Base-by-base conservation (phyloP, 2,888 invertebrate genomes). In the Amiota communis region DNA sequence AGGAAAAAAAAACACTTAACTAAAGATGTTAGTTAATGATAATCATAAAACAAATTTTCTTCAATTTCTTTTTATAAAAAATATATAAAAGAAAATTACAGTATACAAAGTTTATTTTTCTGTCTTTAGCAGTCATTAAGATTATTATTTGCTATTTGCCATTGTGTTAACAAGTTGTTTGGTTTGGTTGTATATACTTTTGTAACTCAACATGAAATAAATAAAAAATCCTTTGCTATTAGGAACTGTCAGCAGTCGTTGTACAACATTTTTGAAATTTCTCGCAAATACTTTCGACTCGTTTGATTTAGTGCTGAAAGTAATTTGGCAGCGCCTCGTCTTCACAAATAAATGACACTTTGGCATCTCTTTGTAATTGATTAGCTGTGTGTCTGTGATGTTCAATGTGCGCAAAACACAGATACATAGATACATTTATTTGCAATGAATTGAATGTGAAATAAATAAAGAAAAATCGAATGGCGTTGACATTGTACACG, bases 321-420 rank as follows among this genome's bases (percentile, higher is more conserved):
- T 84, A 85, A 85, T 84, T 83, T 83, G 84, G 84, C 84, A 68
- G 48, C 51, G n/a, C 23, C 20, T 51, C 23, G 67, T 53, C 13
- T 8, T 17, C 17, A 11, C 17, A 69, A n/a, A 77, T 80, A 57
- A 49, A 72, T 80, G 82, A 84, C 82, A 83, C 78, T 75, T 80
- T 85, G 82, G 82, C 81, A 83, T 84, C 84, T 79, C 86, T 85
- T 85, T 83, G 83, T 82, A 85, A 83, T 84, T 83, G 86, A 83
- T 83, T 85, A 77, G 84, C 80, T 76, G 4, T 36, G 74, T 74
- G 83, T 81, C n/a, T 79, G 80, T 79, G 76, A 76, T 74, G 67
- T 36, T 36, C 36, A 36, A 36, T 36, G 36, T 36, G 36, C 36
- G 36, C 36, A 36, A 36, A 3, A 23, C 3, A 23, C 23, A 23